These are phyloP conservation scores for Agapornis roseicollis DNA, from an alignment of 2,113 vertebrate genomes.

Conservation along the genomic window DNA sequence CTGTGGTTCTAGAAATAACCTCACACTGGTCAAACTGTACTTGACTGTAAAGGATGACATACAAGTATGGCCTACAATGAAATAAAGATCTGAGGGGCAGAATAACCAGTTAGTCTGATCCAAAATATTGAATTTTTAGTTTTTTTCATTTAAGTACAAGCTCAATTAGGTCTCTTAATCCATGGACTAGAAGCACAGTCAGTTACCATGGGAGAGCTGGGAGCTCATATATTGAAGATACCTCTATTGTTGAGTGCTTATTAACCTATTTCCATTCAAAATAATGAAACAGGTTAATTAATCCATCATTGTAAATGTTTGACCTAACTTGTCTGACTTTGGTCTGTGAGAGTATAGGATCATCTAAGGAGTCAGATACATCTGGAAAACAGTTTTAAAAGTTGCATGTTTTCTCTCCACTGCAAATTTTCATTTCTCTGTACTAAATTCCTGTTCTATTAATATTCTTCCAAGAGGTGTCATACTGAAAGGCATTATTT, in stretches of 20 bases:
- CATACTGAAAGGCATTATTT: not conserved
- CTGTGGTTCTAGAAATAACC: not conserved
- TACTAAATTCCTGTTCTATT: not conserved
- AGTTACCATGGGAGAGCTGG: not conserved
- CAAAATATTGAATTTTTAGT: not conserved
- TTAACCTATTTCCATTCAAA: not conserved
- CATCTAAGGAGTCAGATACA: not conserved
- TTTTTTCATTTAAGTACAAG: not conserved
- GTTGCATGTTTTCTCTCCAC: fast-evolving
- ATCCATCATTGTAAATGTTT: not conserved
- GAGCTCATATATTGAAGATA: not conserved
- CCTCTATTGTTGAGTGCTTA: not conserved
- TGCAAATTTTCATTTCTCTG: not conserved
- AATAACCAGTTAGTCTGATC: not conserved
- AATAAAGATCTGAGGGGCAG: not conserved
- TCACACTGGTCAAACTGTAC: not conserved
- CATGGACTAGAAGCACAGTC: not conserved
- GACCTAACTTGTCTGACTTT: not conserved
- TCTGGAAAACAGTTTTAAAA: not conserved
- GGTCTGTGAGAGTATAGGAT: not conserved
- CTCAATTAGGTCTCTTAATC: not conserved
- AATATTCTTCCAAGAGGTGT: not conserved
- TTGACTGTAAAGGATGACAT: not conserved
- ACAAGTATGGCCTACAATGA: not conserved
- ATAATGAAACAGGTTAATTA: not conserved